Percentiles rank a stretch among this genome's conserved stretches.
These are phyloP conservation scores for Gastrophysa polygoni DNA, from an alignment of 2,888 invertebrate genomes.

Conservation along the genomic window DNA sequence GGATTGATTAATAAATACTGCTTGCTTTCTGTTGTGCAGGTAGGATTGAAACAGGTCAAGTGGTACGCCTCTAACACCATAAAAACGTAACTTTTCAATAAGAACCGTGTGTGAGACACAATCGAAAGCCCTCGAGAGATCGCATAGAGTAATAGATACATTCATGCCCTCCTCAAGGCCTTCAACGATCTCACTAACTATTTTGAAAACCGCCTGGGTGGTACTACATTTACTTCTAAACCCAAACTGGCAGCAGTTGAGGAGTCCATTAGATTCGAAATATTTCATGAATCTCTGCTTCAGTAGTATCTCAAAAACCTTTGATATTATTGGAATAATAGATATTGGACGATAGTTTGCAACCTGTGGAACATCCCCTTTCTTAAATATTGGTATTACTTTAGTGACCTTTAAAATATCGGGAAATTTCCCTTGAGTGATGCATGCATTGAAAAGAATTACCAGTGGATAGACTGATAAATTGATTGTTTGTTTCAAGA, in stretches of 20 bases:
- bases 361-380: neutral
- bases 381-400: neutral
- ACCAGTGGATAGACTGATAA: neutral
- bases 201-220: slow-evolving; percentile 8
- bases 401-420: neutral
- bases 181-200: neutral
- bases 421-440: neutral
- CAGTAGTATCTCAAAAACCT: neutral
- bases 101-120: slow-evolving; percentile 1
- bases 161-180: slow-evolving; percentile 10
- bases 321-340: neutral
- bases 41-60: neutral
- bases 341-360: neutral
- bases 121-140: slow-evolving; percentile 13
- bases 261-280: neutral
- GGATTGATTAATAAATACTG: neutral
- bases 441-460: neutral
- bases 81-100: neutral
- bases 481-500: neutral
- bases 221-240: slow-evolving; percentile 2
- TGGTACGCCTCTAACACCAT: neutral
- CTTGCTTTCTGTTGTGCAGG: neutral
- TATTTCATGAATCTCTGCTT: slow-evolving; percentile 3
- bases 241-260: slow-evolving; percentile 7
- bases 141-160: slow-evolving; percentile 9